These are phyloP conservation scores for Epinotia brunnichana DNA, from an alignment of 2,888 invertebrate species.

Conservation along the genomic window DNA sequence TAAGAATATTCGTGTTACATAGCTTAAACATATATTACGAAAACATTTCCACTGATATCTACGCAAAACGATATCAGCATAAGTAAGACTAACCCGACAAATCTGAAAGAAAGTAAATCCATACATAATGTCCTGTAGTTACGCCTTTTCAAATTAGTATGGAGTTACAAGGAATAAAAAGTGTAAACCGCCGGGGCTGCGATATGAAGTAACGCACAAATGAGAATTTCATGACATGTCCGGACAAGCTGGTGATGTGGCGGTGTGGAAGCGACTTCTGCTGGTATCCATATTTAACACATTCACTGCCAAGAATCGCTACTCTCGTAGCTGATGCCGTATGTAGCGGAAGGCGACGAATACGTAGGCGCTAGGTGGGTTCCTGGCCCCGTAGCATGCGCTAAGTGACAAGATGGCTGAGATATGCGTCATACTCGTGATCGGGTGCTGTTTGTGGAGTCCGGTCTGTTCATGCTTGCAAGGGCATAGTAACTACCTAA, in stretches of 20 bases:
- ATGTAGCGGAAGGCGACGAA: no score
- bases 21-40: constrained; percentile 16
- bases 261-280: constrained; percentile 45
- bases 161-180: constrained; percentile 28
- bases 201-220: constrained; percentile 55
- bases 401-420: no score
- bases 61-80: constrained; percentile 18
- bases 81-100: no score
- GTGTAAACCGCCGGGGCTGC: constrained; percentile 48
- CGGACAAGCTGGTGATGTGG: constrained; percentile 42
- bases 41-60: constrained; percentile 21
- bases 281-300: no score
- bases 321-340: no score
- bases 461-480: no score
- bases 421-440: no score
- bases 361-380: no score
- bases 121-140: background rate
- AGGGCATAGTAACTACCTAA: no score
- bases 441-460: no score
- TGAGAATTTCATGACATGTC: constrained; percentile 70
- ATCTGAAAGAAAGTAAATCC: background rate
- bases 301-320: no score
- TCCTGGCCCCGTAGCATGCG: no score
- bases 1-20: background rate
- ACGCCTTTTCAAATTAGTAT: background rate